Evolutionary conservation across 2,113 vertebrate species (phyloP).

Genomic region (Dunckerocampus dactyliophorus): DNA sequence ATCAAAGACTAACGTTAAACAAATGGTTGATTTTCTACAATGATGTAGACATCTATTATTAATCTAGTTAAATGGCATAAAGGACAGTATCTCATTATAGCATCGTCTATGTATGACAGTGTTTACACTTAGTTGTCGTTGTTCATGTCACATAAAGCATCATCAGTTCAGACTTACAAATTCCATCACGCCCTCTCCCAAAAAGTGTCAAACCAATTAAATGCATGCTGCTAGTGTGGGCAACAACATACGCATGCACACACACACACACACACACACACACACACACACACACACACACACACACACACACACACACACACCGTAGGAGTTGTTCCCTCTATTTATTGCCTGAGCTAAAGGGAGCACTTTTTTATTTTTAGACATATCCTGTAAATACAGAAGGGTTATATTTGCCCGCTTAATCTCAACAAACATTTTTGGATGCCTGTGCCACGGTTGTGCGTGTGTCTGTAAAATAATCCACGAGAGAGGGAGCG

Average conservation of each 20-base stretch:
- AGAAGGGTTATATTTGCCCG: conserved; percentile 56
- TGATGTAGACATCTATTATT: background rate
- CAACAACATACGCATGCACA: background rate
- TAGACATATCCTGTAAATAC: conserved; percentile 57
- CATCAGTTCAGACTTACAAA: background rate
- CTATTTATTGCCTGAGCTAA: conserved; percentile 46
- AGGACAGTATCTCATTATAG: background rate
- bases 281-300: conserved; percentile 19
- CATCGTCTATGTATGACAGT: too few relatives aligned
- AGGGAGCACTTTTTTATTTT: conserved; percentile 62
- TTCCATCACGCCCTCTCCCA: too few relatives aligned
- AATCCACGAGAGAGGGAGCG: conserved; percentile 38
- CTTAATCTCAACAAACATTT: conserved; percentile 48
- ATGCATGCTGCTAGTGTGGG: too few relatives aligned
- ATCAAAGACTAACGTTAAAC: background rate
- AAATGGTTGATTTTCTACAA: background rate
- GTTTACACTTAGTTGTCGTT: background rate
- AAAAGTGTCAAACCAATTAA: background rate
- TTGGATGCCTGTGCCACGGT: conserved; percentile 36
- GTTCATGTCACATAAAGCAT: background rate
- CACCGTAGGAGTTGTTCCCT: conserved; percentile 38
- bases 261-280: conserved; percentile 25
- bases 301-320: conserved; percentile 22
- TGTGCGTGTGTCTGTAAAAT: conserved; percentile 50
- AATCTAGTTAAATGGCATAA: too few relatives aligned